phyloP scores from a whole-genome alignment of 2,113 vertebrate species.

The Sakesphorus luctuosus region DNA sequence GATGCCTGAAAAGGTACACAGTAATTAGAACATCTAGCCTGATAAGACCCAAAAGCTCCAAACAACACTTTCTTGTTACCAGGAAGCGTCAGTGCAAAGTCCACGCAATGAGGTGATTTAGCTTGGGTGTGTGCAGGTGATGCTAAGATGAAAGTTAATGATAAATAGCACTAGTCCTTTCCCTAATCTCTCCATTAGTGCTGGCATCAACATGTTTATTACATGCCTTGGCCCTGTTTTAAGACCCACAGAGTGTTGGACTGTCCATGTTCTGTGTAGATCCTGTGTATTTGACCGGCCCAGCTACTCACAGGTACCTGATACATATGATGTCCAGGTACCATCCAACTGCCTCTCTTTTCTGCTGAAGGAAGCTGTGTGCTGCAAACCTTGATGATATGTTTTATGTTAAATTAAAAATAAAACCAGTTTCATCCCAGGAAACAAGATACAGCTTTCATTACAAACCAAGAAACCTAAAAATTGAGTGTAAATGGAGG shows the following conservation, averaged over 20 bases:
- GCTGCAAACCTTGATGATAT: background rate
- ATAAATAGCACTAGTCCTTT: background rate
- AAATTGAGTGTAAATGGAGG: accelerated
- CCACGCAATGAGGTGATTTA: background rate
- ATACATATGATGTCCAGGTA: accelerated
- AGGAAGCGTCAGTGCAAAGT: conserved; percentile 11
- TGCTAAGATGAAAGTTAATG: conserved; percentile 22
- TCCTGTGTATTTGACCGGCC: background rate
- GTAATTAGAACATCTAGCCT: background rate
- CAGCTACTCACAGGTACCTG: background rate
- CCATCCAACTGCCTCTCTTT: background rate
- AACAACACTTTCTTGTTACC: conserved; percentile 8
- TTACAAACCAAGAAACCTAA: background rate
- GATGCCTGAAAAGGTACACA: background rate
- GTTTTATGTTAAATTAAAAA: background rate
- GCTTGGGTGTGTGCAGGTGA: conserved; percentile 39
- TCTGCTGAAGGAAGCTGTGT: background rate
- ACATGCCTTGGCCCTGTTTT: background rate
- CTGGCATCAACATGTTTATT: background rate
- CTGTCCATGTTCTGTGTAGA: background rate
- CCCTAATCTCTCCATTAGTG: background rate
- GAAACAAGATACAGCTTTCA: background rate
- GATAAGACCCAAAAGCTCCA: conserved; percentile 8
- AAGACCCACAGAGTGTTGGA: background rate
- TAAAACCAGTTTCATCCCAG: background rate